Evolutionary conservation across 2,888 invertebrate species (phyloP).

Genomic region (Drosophila seclusa): DNA sequence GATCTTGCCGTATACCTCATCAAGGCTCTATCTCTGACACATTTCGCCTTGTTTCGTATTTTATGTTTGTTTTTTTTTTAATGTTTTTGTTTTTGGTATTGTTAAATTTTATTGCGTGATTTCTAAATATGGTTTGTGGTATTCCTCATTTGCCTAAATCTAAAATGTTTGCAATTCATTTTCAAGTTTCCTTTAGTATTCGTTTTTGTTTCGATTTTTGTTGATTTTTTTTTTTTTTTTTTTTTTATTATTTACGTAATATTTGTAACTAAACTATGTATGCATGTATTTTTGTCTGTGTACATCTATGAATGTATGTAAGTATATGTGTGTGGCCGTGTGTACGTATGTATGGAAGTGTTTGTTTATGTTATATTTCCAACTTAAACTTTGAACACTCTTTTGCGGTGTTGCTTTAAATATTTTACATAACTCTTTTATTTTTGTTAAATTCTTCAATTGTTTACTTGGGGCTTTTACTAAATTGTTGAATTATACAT

Average conservation of each 20-base stretch:
- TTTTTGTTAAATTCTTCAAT: constrained; percentile 72
- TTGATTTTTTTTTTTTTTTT: constrained; percentile 1
- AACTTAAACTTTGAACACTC: constrained; percentile 53
- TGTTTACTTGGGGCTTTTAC: constrained; percentile 64
- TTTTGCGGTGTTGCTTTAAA: constrained; percentile 35
- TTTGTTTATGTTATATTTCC: constrained; percentile 23
- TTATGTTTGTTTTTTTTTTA: constrained; percentile 4
- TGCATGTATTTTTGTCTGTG: constrained; percentile 19
- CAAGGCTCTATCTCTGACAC: constrained; percentile 10
- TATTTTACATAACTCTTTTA: constrained; percentile 67
- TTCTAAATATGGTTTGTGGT: constrained; percentile 49
- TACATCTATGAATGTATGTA: constrained; percentile 18
- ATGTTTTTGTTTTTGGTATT: constrained; percentile 19
- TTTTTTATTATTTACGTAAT: constrained; percentile 21
- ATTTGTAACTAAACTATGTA: constrained; percentile 38
- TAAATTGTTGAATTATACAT: constrained; percentile 62
- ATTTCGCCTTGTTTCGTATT: constrained; percentile 1
- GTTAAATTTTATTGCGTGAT: constrained; percentile 44
- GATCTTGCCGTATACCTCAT: constrained; percentile 24
- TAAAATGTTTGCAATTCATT: constrained; percentile 53
- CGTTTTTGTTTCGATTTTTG: constrained; percentile 17
- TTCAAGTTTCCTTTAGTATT: constrained; percentile 31
- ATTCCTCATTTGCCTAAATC: constrained; percentile 51
- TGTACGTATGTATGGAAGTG: constrained; percentile 18
- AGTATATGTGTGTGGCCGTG: constrained; percentile 17